Evolutionary conservation across 2,888 invertebrate species (phyloP).

Genomic region (Epinotia brunnichana): DNA sequence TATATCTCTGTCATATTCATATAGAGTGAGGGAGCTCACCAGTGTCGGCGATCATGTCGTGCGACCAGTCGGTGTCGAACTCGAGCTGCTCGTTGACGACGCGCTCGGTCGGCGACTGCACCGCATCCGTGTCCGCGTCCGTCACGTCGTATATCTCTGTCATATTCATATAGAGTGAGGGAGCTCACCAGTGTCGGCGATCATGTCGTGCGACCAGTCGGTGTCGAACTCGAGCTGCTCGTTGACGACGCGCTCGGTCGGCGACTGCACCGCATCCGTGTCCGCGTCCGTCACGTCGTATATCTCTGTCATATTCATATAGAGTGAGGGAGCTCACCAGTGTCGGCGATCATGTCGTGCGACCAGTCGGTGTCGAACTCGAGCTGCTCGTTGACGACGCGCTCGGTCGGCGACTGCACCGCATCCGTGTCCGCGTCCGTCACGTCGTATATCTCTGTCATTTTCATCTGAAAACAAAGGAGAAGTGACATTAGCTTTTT

Average conservation of each 20-base stretch:
- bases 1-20: constrained; percentile 86
- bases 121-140: not conserved
- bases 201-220: no score
- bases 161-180: not conserved
- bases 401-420: constrained; percentile 85
- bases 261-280: not conserved
- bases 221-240: no score
- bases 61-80: no score
- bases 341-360: constrained; percentile 73
- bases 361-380: constrained; percentile 87
- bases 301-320: not conserved
- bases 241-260: no score
- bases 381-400: constrained; percentile 84
- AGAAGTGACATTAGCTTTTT: no score
- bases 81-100: no score
- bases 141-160: not conserved
- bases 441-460: constrained; percentile 95
- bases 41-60: no score
- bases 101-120: not conserved
- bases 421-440: constrained; percentile 88
- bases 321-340: constrained; percentile 53
- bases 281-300: not conserved
- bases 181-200: no score
- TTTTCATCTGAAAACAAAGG: constrained; percentile 85
- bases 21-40: no score